Evolutionary conservation across 2,113 vertebrate species (phyloP).

Genomic region (Uropsilus gracilis): DNA sequence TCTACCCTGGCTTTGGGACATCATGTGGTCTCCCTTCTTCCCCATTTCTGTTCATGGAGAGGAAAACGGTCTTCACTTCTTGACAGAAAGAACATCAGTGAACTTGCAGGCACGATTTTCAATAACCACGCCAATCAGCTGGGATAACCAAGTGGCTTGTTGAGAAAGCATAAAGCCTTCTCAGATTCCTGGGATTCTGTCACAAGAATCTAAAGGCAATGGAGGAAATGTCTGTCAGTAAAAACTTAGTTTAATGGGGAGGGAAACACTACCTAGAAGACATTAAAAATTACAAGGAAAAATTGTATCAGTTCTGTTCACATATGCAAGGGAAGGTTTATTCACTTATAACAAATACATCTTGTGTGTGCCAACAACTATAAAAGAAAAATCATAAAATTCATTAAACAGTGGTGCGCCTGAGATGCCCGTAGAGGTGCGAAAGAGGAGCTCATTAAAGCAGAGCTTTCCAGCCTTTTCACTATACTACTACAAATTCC

Average conservation of each 20-base stretch:
- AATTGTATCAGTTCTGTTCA: neutral
- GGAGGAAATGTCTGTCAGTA: neutral
- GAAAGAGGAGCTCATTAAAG: neutral
- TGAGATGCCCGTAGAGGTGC: neutral
- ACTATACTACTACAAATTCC: neutral
- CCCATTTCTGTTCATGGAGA: neutral
- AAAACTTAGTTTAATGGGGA: neutral
- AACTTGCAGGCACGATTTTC: neutral
- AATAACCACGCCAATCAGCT: neutral
- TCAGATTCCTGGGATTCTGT: neutral
- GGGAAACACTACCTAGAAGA: neutral
- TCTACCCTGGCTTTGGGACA: neutral
- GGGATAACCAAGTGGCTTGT: neutral
- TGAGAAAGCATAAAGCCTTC: neutral
- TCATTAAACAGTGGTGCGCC: neutral
- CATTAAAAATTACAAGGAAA: constrained; percentile 21
- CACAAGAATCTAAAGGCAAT: neutral
- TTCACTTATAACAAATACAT: neutral
- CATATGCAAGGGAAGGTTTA: neutral
- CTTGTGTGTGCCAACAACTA: neutral
- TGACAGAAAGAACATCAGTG: neutral
- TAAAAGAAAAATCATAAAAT: neutral
- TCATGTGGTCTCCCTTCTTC: neutral
- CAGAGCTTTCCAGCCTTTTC: neutral
- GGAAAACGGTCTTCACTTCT: neutral